Percentiles rank a stretch among this genome's conserved stretches.
phyloP scores from a whole-genome alignment of 2,113 vertebrate genomes.

The human region GRCh38 chr2:85503501-85504000 shows the following conservation, averaged over 20 bases:
- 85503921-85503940: neutral
- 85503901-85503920: neutral
- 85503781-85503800: neutral
- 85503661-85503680: neutral
- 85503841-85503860: neutral
- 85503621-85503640: neutral
- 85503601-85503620: neutral
- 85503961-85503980: neutral
- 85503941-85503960: neutral
- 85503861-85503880: neutral
- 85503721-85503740: neutral
- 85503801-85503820: neutral
- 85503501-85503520: neutral
- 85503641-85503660: slow-evolving; percentile 1
- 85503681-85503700: neutral
- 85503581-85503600: neutral
- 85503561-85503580: fast-evolving
- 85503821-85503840: neutral
- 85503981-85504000: neutral
- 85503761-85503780: neutral
- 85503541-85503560: fast-evolving
- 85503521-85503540: neutral
- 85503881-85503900: neutral
- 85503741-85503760: neutral
- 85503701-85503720: neutral